Base-by-base conservation (phyloP, 2,888 invertebrate species). In the Minunthozetes semirufus region DNA sequence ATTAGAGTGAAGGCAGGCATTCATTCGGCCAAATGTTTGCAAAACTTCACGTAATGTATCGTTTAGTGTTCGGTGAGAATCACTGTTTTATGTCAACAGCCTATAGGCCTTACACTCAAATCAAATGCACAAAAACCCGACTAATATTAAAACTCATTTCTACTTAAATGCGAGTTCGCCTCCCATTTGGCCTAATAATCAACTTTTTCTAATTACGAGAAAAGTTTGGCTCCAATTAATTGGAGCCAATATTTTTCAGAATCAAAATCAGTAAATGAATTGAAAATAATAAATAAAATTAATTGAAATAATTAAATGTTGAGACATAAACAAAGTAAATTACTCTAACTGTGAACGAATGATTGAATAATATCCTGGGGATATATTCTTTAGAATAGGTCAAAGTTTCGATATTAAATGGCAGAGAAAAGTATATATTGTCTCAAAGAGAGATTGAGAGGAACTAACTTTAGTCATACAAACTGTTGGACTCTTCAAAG, bases 361-460 rank as follows among this genome's bases (percentile, higher is more conserved):
- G 42, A 42, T 9, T 42, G 6, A 13, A 42, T 42, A 13, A 9
- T 61, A 61, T 6, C 59, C 27, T 61, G 13, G 59, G 25, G 59
- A 25, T 25, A 61, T 9, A 25, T 27, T 9, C n/a, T n/a, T 61
- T 61, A 17, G 11, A 25, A 5, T 4, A 25, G 25, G 59, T 61
- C 25, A 61, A 9, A 61, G 59, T 61, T 61, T 61, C 25, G 15
- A 61, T 61, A 61, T 61, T 61, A 61, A 61, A 61, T 61, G 59
- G 59, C 15, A 5, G 9, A n/a, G 59, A 61, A 61, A 61, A 61
- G 59, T 61, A 61, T 61, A 61, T 61, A 61, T 61, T 61, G 59
- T 61, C 59, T 61, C 25, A 61, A 25, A 5, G 59, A 61, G 59
- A 61, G 59, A 61, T 61, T 61, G 59, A 61, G 59, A 61, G 59